Percentiles rank a stretch among this genome's conserved stretches.
These are phyloP conservation scores for Tetraodon nigroviridis DNA, from an alignment of 2,113 vertebrate species.

Conservation along the genomic window DNA sequence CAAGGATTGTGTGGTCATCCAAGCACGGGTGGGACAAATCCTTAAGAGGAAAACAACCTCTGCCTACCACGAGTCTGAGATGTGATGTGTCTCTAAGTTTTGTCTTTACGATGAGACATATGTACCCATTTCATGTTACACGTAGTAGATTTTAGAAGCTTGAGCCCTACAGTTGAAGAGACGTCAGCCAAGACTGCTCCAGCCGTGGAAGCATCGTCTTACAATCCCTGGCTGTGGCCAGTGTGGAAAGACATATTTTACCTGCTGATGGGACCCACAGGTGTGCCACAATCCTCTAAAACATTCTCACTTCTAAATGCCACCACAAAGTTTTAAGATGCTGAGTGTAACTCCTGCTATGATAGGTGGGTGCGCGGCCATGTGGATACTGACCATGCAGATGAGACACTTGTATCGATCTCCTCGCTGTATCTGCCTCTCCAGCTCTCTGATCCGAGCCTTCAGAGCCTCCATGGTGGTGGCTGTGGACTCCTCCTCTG, in stretches of 20 bases:
- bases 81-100: too few relatives aligned
- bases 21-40: too few relatives aligned
- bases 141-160: too few relatives aligned
- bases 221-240: too few relatives aligned
- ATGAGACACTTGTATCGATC: constrained; percentile 99
- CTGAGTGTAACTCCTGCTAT: not conserved
- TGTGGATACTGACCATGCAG: constrained; percentile 89
- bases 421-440: constrained; percentile 95
- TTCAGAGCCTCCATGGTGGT: constrained; percentile 98
- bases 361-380: not conserved
- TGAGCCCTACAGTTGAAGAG: too few relatives aligned
- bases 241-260: not conserved
- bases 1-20: too few relatives aligned
- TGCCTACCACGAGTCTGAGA: too few relatives aligned
- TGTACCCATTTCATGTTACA: too few relatives aligned
- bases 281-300: not conserved
- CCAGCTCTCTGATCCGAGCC: constrained; percentile 97
- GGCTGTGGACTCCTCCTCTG: constrained; percentile 95
- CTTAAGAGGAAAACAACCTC: too few relatives aligned
- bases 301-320: not conserved
- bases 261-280: not conserved
- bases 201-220: too few relatives aligned
- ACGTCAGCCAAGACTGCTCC: too few relatives aligned
- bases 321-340: not conserved
- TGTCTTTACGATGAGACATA: too few relatives aligned